Conservation (phyloP, 2,797 vertebrate genomes). For the Gymnopithys bicolor region DNA sequence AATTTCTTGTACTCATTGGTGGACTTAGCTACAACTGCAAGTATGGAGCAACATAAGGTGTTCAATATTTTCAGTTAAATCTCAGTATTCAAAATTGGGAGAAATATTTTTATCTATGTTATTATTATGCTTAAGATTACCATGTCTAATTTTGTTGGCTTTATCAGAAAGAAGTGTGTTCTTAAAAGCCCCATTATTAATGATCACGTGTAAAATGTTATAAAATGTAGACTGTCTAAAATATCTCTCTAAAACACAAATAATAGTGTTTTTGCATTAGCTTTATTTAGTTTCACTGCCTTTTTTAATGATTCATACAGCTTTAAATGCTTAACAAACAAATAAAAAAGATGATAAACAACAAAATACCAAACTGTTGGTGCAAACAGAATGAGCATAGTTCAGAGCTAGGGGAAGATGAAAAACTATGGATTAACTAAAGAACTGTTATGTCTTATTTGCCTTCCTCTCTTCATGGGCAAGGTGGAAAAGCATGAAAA, state of each 20-base stretch:
- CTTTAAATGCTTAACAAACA: not conserved
- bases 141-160: not conserved
- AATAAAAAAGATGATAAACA: not conserved
- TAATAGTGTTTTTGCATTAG: not conserved
- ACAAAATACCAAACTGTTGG: not conserved
- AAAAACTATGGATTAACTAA: not conserved
- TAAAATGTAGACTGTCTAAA: not conserved
- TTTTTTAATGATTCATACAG: not conserved
- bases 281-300: not conserved
- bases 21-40: not conserved
- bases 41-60: not conserved
- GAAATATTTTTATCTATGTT: not conserved
- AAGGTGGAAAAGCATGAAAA: not conserved
- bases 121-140: not conserved
- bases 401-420: not conserved
- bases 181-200: not conserved
- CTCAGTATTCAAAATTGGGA: not conserved
- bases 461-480: not conserved
- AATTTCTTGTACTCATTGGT: not conserved
- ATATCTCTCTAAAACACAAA: not conserved
- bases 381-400: not conserved
- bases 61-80: not conserved
- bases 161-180: not conserved
- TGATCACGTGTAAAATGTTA: not conserved
- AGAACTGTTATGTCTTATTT: not conserved